Percentiles rank a stretch among this genome's conserved stretches.
Conservation (phyloP, 2,888 invertebrate genomes). For the Tipula helvola region DNA sequence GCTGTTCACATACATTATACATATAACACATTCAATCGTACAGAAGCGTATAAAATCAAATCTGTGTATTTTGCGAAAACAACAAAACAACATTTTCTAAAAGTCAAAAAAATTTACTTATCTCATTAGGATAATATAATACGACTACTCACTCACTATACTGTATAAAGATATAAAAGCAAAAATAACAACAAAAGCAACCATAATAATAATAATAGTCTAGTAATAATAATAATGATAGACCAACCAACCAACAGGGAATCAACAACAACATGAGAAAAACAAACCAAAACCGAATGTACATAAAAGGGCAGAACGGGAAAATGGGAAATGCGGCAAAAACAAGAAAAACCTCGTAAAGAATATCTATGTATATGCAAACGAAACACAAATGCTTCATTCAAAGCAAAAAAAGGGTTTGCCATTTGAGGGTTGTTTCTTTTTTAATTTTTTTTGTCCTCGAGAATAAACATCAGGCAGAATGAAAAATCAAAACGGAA, state of each 20-base stretch:
- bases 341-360: not conserved
- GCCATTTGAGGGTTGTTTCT: not conserved
- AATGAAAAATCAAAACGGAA: not conserved
- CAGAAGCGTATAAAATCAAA: not conserved
- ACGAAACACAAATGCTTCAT: not conserved
- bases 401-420: not conserved
- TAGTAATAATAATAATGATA: not conserved
- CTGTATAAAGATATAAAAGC: not conserved
- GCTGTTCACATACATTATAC: not conserved
- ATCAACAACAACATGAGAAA: not conserved
- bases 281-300: not conserved
- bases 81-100: not conserved
- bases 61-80: not conserved
- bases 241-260: not conserved
- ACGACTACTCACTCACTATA: not conserved
- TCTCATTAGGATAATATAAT: not conserved
- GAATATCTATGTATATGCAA: not conserved
- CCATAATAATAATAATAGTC: not conserved
- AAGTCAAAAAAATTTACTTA: not conserved
- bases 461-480: not conserved
- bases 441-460: not conserved
- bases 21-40: not conserved
- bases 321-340: not conserved
- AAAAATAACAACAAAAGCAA: not conserved
- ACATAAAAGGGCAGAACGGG: not conserved